phyloP scores from a whole-genome alignment of 2,113 vertebrate species.

The Cariama cristata region DNA sequence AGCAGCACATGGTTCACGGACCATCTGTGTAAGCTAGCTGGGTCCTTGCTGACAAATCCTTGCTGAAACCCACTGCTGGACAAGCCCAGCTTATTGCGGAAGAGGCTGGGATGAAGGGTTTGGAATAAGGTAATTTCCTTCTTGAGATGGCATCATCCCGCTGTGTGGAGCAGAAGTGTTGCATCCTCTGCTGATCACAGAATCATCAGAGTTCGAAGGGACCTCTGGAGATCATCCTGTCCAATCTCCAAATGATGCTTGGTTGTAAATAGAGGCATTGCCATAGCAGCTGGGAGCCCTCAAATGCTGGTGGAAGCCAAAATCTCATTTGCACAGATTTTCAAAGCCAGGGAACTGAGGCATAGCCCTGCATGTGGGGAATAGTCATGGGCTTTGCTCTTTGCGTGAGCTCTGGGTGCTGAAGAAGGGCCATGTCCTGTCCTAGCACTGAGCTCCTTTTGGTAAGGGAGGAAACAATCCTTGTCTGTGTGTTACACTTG shows the following conservation, averaged over 20 bases:
- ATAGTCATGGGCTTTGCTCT: background rate
- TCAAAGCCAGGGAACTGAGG: background rate
- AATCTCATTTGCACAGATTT: background rate
- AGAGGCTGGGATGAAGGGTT: background rate
- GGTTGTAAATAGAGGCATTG: background rate
- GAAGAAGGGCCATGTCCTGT: background rate
- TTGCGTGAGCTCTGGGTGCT: background rate
- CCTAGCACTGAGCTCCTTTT: background rate
- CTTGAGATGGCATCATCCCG: fast-evolving
- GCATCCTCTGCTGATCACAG: background rate
- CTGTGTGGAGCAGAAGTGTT: background rate
- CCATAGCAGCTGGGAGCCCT: background rate
- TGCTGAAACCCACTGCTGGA: background rate
- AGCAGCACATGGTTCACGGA: background rate
- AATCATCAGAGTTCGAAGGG: no score
- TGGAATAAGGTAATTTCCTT: background rate
- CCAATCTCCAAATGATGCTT: no score
- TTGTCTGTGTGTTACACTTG: fast-evolving
- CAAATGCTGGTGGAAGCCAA: background rate
- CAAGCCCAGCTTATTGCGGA: background rate
- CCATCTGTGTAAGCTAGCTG: background rate
- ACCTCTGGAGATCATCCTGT: no score
- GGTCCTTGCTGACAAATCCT: background rate
- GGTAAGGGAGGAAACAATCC: background rate
- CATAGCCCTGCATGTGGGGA: background rate